These are phyloP conservation scores for Cyrtorhinus lividipennis DNA, from an alignment of 1,140 invertebrate genomes.

Conservation along the genomic window DNA sequence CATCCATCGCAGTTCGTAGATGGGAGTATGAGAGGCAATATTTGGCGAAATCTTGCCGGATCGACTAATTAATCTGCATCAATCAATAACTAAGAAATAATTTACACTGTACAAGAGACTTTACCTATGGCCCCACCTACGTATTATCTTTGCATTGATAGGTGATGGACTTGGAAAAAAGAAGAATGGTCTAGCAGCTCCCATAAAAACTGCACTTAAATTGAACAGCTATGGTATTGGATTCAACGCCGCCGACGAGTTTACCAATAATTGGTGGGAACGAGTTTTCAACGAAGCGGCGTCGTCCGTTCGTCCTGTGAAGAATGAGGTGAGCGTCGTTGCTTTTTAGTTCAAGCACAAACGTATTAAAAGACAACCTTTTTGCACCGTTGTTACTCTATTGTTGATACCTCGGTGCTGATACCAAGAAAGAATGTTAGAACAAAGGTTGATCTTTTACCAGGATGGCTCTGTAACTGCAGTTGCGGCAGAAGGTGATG, in stretches of 20 bases:
- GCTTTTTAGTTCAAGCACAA: no score
- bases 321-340: slow-evolving; percentile 9
- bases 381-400: no score
- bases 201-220: slow-evolving; percentile 62
- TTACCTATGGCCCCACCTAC: no score
- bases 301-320: slow-evolving; percentile 4
- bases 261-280: slow-evolving; percentile 70
- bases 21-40: neutral
- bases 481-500: neutral
- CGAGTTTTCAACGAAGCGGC: slow-evolving; percentile 52
- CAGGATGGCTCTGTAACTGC: neutral
- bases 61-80: neutral
- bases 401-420: no score
- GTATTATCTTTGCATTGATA: no score
- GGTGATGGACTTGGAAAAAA: slow-evolving; percentile 67
- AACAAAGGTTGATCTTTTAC: no score
- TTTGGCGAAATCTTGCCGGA: neutral
- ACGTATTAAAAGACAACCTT: no score
- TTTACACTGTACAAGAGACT: no score
- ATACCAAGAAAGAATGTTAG: no score
- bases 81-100: neutral
- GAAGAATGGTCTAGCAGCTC: slow-evolving; percentile 53
- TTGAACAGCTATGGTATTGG: slow-evolving; percentile 63
- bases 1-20: neutral
- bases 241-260: slow-evolving; percentile 49